phyloP scores from a whole-genome alignment of 2,797 vertebrate species.

The Nyctibius grandis region DNA sequence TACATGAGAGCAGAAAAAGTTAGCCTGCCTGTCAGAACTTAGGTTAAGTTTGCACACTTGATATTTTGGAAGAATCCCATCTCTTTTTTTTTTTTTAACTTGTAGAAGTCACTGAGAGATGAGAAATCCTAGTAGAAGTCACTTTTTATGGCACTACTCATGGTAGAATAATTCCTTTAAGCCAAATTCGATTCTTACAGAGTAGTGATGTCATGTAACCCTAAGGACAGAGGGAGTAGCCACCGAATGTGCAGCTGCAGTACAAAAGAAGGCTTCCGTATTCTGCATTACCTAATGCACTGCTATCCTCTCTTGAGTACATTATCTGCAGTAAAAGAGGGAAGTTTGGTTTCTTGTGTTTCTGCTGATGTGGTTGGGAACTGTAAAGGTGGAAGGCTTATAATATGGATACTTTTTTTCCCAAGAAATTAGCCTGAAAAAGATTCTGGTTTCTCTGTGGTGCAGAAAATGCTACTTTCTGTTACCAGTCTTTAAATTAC shows the following conservation, averaged over 20 bases:
- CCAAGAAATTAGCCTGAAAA: neutral
- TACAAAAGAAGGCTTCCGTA: neutral
- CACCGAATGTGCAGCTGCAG: neutral
- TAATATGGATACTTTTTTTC: rapidly evolving
- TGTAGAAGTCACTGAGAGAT: neutral
- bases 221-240: neutral
- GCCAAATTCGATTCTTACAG: neutral
- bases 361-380: neutral
- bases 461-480: neutral
- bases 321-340: neutral
- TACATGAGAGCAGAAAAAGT: neutral
- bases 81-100: neutral
- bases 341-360: neutral
- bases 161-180: neutral
- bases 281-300: neutral
- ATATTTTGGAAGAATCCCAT: neutral
- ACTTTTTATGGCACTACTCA: neutral
- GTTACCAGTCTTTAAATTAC: neutral
- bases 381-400: neutral
- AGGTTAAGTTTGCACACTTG: neutral
- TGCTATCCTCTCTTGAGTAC: neutral
- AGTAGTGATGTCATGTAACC: neutral
- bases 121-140: neutral
- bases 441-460: neutral
- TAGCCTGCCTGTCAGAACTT: rapidly evolving